Conservation (phyloP, 2,888 invertebrate species). For the Taphrorychus bicolor region DNA sequence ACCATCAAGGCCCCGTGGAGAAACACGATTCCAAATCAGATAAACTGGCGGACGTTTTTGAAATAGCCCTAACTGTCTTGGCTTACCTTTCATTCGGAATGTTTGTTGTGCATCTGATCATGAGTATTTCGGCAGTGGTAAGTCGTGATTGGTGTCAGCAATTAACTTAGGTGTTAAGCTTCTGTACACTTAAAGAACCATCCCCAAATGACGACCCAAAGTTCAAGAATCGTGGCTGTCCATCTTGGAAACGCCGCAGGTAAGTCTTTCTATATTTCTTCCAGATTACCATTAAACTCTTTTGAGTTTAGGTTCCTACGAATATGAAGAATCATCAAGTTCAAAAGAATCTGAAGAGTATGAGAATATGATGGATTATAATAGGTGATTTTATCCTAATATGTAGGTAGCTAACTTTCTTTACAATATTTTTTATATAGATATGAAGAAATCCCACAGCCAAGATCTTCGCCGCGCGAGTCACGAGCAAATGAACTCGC, state of each 20-base stretch:
- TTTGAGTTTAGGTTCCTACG: neutral
- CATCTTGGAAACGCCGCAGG: neutral
- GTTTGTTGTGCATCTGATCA: constrained; percentile 79
- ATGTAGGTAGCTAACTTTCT: neutral
- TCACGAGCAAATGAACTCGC: constrained; percentile 63
- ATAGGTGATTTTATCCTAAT: too few species aligned
- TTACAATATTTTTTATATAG: neutral
- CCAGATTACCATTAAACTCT: neutral
- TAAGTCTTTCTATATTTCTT: too few species aligned
- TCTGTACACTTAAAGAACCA: neutral
- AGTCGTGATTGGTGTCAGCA: constrained; percentile 49
- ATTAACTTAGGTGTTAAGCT: too few species aligned
- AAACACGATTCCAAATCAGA: constrained; percentile 61
- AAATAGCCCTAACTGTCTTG: constrained; percentile 80
- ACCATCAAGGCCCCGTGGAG: neutral
- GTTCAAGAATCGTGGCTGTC: neutral
- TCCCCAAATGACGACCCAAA: neutral
- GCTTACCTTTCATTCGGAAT: constrained; percentile 83
- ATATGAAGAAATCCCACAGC: neutral
- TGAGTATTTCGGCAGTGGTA: constrained; percentile 73
- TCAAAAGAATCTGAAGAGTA: neutral
- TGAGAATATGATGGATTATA: neutral
- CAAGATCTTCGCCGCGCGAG: neutral
- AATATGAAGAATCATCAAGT: neutral
- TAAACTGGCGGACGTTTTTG: constrained; percentile 75